Evolutionary conservation across 2,888 invertebrate species (phyloP).

Genomic region (Temnothorax rugatulus): DNA sequence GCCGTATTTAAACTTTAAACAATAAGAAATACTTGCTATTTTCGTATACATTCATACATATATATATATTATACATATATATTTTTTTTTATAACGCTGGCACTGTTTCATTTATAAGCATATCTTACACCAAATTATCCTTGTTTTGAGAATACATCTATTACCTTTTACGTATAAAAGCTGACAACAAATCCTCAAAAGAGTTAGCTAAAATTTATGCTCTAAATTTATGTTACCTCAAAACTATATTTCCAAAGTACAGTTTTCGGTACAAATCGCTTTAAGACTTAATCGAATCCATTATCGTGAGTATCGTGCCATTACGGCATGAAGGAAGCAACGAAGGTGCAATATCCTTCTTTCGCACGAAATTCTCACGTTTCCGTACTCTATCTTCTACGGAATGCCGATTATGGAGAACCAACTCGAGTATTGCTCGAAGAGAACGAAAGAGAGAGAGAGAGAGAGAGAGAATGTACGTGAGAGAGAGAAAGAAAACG

Average conservation of each 20-base stretch:
- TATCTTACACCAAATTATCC: not conserved
- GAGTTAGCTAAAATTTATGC: not conserved
- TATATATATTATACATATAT: too few relatives aligned
- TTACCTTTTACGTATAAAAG: not conserved
- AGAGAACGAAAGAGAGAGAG: constrained; percentile 10
- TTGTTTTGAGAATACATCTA: not conserved
- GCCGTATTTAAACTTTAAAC: constrained; percentile 2
- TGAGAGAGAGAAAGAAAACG: constrained; percentile 26
- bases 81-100: not conserved
- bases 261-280: not conserved
- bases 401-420: constrained; percentile 51
- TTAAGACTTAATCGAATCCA: constrained; percentile 7
- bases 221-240: not conserved
- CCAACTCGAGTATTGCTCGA: constrained; percentile 34
- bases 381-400: constrained; percentile 23
- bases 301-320: constrained; percentile 8
- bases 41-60: not conserved
- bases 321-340: not conserved
- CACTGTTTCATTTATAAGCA: not conserved
- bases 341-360: constrained; percentile 33
- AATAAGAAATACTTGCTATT: not conserved
- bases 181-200: not conserved
- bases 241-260: not conserved
- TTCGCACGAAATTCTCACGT: constrained; percentile 50
- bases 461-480: constrained; percentile 2